phyloP scores from a whole-genome alignment of 2,797 vertebrate species.

The Rhinatrema bivittatum region DNA sequence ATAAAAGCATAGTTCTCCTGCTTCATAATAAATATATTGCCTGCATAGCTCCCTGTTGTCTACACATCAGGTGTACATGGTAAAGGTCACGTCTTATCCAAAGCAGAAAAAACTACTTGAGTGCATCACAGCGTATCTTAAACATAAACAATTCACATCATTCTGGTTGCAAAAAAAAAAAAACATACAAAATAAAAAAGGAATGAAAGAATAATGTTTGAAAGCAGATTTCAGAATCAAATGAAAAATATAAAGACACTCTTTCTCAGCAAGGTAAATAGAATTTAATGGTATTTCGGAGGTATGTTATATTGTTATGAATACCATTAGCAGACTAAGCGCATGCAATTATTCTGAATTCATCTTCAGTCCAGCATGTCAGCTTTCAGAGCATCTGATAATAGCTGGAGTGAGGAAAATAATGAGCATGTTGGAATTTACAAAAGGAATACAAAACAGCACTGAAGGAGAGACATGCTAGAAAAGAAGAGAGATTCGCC shows the following conservation, averaged over 20 bases:
- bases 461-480: constrained; percentile 2
- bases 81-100: too few species aligned
- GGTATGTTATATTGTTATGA: constrained; percentile 11
- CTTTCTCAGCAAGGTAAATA: constrained; percentile 4
- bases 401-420: background rate
- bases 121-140: too few species aligned
- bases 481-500: background rate
- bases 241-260: too few species aligned
- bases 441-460: constrained; percentile 9
- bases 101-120: too few species aligned
- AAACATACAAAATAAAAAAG: too few species aligned
- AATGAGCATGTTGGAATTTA: constrained; percentile 5
- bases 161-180: too few species aligned
- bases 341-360: constrained; percentile 26
- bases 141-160: too few species aligned
- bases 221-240: constrained; percentile 21
- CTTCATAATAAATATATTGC: too few species aligned
- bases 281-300: constrained; percentile 15
- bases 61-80: too few species aligned
- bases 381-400: constrained; percentile 21
- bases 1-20: too few species aligned
- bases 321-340: background rate
- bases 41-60: too few species aligned
- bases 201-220: too few species aligned
- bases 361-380: constrained; percentile 20